These are phyloP conservation scores for Sminthurinus aureus DNA, from an alignment of 2,888 invertebrate genomes.

Conservation along the genomic window DNA sequence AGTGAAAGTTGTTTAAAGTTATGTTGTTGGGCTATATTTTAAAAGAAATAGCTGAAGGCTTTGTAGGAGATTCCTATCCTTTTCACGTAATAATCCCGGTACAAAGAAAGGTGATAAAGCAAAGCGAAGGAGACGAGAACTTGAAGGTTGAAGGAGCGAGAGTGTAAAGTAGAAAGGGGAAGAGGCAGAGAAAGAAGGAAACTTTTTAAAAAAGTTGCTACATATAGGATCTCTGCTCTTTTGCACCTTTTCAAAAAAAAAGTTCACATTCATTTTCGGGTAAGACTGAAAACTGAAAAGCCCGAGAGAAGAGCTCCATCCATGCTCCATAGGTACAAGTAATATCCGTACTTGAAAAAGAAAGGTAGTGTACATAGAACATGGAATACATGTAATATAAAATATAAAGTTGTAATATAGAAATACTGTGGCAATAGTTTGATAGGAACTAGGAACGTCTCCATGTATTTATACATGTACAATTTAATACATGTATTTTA, in stretches of 20 bases:
- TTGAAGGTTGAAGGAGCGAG: not conserved
- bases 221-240: constrained; percentile 32
- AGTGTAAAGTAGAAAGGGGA: not conserved
- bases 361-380: not conserved
- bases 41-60: constrained; percentile 17
- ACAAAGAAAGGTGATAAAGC: constrained; percentile 26
- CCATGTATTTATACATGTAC: too few species aligned
- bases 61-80: constrained; percentile 17
- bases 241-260: constrained; percentile 33
- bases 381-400: not conserved
- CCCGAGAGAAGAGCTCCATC: too few species aligned
- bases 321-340: not conserved
- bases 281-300: constrained; percentile 2
- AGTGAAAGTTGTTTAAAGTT: constrained; percentile 16
- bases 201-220: constrained; percentile 28
- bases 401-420: too few species aligned
- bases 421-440: too few species aligned
- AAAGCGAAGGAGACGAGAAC: constrained; percentile 4
- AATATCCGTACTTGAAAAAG: not conserved
- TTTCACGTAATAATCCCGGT: constrained; percentile 32
- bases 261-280: constrained; percentile 18
- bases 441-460: too few species aligned
- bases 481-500: too few species aligned
- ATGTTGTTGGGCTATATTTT: not conserved
- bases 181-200: constrained; percentile 14